Conservation (phyloP, 2,797 vertebrate genomes). For the Heteromormyrus szaboi region DNA sequence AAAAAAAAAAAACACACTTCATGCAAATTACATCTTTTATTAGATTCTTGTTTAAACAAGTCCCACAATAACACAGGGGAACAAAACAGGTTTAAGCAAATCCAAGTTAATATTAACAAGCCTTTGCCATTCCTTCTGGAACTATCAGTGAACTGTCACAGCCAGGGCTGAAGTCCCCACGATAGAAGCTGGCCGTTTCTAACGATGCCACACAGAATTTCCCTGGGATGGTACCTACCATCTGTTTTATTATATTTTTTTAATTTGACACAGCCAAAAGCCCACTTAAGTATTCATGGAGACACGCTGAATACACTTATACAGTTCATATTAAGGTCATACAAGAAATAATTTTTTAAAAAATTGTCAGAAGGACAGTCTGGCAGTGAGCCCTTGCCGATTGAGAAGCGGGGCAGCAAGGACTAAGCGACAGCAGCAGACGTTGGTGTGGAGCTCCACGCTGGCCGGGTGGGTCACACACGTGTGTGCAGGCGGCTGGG, state of each 20-base stretch:
- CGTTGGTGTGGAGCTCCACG: neutral
- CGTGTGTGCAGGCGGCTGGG: no score
- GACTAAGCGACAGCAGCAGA: neutral
- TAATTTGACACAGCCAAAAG: neutral
- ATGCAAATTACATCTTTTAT: neutral
- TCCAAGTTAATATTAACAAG: neutral
- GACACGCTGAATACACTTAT: neutral
- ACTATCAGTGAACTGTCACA: neutral
- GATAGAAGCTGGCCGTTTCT: neutral
- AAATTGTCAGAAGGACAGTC: neutral
- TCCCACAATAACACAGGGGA: neutral
- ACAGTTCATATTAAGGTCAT: neutral
- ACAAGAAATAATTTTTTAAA: neutral
- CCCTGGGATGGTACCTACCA: neutral
- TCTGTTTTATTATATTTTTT: neutral
- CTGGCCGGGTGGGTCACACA: neutral
- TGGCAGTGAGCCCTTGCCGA: neutral
- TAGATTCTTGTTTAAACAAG: constrained; percentile 3
- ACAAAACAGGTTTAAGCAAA: neutral
- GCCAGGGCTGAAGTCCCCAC: neutral
- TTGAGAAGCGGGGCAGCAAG: neutral
- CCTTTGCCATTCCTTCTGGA: neutral
- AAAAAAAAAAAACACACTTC: neutral
- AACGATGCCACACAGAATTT: neutral
- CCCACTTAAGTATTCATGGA: neutral